Base-by-base conservation (phyloP, 2,888 invertebrate species). In the Drosophila buzzatii region DNA sequence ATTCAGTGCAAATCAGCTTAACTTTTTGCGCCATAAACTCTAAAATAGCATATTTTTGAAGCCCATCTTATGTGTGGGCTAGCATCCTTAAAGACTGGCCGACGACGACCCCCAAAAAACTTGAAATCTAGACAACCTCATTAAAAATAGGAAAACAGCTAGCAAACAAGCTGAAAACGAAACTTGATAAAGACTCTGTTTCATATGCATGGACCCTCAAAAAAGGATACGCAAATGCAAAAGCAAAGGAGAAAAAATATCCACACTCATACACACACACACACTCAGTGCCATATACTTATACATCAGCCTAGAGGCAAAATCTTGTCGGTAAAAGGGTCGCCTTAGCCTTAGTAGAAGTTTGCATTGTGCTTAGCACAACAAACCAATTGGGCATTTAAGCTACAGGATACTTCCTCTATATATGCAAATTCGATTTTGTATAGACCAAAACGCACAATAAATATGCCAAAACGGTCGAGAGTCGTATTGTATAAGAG, bases 1-100 rank as follows among this genome's bases (percentile, higher is more conserved):
- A 71, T 68, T 69, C 76, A 72, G 35, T 61, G 73, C 62, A 82
- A 84, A 84, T 87, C 83, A 85, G 87, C 83, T 84, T 84, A 85
- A 85, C 77, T 85, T 87, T 84, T 80, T 87, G 53, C 59, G 65
- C 75, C 65, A 70, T 80, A 82, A 85, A 76, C 77, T 81, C 68
- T 73, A 51, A 51, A 51, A 51, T 51, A 79, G 68, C 77, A 82
- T 77, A 80, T 77, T 82, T 80, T 67, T 56, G 57, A 78, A 73
- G 61, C 62, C 76, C 52, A 70, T 47, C 67, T 56, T 37, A 27
- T 45, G 51, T 33, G 47, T 23, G 56, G 18, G 59, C 39, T 31
- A 20, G 23, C 49, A 39, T 55, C 33, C 65, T 76, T 73, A 52
- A 73, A 70, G 64, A 57, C 27, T 27, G n/a, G 23, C 23, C 23